phyloP scores from a whole-genome alignment of 1,140 invertebrate species.

The Druon quercuslanigerum region DNA sequence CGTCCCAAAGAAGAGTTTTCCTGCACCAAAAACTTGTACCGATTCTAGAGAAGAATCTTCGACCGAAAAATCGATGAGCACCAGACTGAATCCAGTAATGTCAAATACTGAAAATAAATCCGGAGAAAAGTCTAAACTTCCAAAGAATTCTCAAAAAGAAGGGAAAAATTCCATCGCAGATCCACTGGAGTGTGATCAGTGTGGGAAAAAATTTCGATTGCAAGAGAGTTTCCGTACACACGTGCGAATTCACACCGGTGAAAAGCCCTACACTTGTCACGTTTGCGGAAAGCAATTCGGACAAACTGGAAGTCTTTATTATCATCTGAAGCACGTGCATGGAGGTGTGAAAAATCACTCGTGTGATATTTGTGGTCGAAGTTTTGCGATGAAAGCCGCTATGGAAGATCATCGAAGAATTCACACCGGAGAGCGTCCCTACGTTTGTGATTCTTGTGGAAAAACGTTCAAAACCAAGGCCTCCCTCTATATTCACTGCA shows the following conservation, averaged over 20 bases:
- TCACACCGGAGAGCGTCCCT: slow-evolving; percentile 80
- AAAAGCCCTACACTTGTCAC: slow-evolving; percentile 52
- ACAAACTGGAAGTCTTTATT: slow-evolving; percentile 59
- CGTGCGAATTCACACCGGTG: slow-evolving; percentile 47
- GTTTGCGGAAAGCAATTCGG: slow-evolving; percentile 60
- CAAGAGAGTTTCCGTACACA: slow-evolving; percentile 48
- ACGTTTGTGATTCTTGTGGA: slow-evolving; percentile 80
- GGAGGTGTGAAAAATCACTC: slow-evolving; percentile 67
- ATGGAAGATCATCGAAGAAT: slow-evolving; percentile 80
- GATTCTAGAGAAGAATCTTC: no score
- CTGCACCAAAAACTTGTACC: no score
- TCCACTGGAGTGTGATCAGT: slow-evolving; percentile 45
- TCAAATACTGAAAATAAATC: no score
- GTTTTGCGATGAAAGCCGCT: slow-evolving; percentile 75
- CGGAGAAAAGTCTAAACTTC: no score
- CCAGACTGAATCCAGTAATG: no score
- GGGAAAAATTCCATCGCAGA: not conserved
- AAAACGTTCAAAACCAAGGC: slow-evolving; percentile 76
- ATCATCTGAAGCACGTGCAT: slow-evolving; percentile 57
- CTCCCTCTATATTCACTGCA: slow-evolving; percentile 77
- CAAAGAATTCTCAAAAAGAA: not conserved
- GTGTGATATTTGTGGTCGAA: slow-evolving; percentile 69
- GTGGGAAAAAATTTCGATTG: slow-evolving; percentile 54
- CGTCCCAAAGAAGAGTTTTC: no score
- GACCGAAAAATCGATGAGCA: no score